Percentiles rank a stretch among this genome's conserved stretches.
Evolutionary conservation across 2,113 vertebrate species (phyloP).

Genomic region (Phocoena sinus): DNA sequence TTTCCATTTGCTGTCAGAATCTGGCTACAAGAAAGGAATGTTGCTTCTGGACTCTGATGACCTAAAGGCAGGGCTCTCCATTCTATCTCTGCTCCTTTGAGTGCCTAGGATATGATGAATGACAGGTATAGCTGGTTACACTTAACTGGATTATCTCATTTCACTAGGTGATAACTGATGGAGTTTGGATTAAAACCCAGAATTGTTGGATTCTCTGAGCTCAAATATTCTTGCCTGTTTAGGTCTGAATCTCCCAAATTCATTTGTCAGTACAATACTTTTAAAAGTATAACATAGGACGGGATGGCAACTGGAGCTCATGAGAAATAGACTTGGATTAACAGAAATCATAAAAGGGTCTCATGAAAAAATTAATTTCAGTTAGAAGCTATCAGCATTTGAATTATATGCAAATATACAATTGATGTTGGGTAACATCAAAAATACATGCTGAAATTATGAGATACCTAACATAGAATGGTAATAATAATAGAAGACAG

Average conservation of each 20-base stretch:
- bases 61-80: background rate
- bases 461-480: background rate
- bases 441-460: background rate
- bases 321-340: background rate
- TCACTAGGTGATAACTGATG: background rate
- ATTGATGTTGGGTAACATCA: background rate
- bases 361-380: background rate
- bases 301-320: background rate
- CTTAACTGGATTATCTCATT: background rate
- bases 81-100: background rate
- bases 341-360: background rate
- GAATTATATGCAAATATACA: background rate
- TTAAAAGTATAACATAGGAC: background rate
- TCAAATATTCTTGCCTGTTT: background rate
- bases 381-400: background rate
- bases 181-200: background rate
- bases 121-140: background rate
- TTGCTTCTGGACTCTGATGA: background rate
- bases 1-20: background rate
- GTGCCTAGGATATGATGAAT: background rate
- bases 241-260: background rate
- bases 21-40: background rate
- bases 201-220: background rate
- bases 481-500: background rate
- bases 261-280: background rate